Evolutionary conservation across 2,113 vertebrate species (phyloP), one percentile per base, ranked within the genome.

Genomic region (Ivindomyrus marchei): DNA sequence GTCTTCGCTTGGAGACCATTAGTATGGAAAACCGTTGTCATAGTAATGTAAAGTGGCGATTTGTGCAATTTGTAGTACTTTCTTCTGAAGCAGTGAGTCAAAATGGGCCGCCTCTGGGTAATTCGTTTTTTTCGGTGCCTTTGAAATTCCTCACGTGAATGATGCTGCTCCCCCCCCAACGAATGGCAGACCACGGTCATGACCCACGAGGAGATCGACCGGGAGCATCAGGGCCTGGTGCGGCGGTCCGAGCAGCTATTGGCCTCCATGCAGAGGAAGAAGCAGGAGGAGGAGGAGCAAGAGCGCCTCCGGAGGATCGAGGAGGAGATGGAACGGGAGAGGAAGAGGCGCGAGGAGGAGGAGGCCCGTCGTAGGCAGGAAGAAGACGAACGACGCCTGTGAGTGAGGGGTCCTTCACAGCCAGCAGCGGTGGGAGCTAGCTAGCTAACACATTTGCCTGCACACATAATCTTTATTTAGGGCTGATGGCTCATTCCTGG

Each of bases 281-380:
- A 98, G 27, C 97, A 99, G 89, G 96, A 99, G 91, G 96, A 99
- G 89, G 98, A 99, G 19, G 98, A 99, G 94, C 95, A 95, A 0
- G 98, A 99, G 94, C 95, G 98, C 56, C 95, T 99, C 90, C 96
- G 95, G 52, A 96, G 92, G 50, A 99, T 99, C 47, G 96, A 98
- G 92, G 97, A 98, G 89, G 98, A 99, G 92, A 99, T 99, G 98
- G 97, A 98, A 85, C 97, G 94, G 89, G 98, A 99, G 91, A 97
- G 95, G 87, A 97, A 94, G 93, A 96, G 96, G 66, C 97, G 94
- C 1, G 98, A 98, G 87, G 96, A 98, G 88, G 98, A 98, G 13
- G 98, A 99, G 21, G 93, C 93, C 0, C 94, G 93, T 8, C 97
- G 97, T 88, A 95, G 95, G 90, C 98, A 97, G 94, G 98, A 99